Percentiles rank a stretch among this genome's conserved stretches.
These are phyloP conservation scores for Paramormyrops hopkinsi DNA, from an alignment of 2,797 vertebrate genomes.

Conservation along the genomic window DNA sequence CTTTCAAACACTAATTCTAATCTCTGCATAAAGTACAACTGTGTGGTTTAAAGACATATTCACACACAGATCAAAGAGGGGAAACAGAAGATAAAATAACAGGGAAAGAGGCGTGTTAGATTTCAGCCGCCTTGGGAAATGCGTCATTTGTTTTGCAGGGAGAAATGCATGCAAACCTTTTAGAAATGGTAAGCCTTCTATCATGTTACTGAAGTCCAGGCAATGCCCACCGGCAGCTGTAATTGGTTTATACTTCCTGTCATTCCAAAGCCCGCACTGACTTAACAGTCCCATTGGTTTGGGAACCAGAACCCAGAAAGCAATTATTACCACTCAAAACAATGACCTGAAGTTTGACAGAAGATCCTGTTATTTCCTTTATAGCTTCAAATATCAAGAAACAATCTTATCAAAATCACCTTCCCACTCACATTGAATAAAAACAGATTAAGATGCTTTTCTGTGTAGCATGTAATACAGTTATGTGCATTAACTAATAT, in stretches of 20 bases:
- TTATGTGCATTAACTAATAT: neutral
- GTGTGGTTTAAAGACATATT: neutral
- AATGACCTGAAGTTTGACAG: constrained; percentile 17
- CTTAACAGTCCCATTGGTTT: constrained; percentile 19
- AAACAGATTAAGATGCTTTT: neutral
- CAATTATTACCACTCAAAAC: constrained; percentile 28
- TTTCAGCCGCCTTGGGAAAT: constrained; percentile 13
- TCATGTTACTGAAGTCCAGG: constrained; percentile 24
- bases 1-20: neutral
- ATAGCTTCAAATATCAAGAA: constrained; percentile 13
- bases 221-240: constrained; percentile 19
- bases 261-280: constrained; percentile 10
- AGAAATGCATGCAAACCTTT: constrained; percentile 24
- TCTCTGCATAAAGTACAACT: neutral
- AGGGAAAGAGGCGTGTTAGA: neutral
- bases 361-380: constrained; percentile 21
- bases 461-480: neutral
- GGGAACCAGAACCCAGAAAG: constrained; percentile 19
- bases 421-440: neutral
- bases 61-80: constrained; percentile 12
- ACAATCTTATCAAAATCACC: constrained; percentile 21
- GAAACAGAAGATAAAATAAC: neutral
- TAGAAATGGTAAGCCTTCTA: constrained; percentile 19
- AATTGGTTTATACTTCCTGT: constrained; percentile 31
- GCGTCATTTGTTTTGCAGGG: constrained; percentile 14